Base-by-base conservation (phyloP, 2,888 invertebrate genomes). In the Drosophila limbata region DNA sequence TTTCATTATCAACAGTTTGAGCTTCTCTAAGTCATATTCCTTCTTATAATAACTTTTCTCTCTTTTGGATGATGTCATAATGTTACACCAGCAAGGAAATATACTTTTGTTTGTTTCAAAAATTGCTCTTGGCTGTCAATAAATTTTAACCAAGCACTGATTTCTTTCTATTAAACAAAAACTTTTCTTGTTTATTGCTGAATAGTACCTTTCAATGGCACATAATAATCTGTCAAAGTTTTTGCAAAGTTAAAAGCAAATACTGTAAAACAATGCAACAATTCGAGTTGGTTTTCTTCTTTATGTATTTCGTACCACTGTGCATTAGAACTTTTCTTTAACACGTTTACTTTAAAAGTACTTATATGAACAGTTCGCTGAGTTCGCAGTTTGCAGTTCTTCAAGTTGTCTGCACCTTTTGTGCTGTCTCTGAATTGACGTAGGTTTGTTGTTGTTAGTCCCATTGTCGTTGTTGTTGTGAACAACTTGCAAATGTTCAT, bases 281-380 rank as follows among this genome's bases (percentile, higher is more conserved):
- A 64, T 53, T 65, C 45, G 19, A 21, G 17, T 40, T 21, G 5
- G 10, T 15, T 47, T n/a, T 0, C 28, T 45, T 9, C n/a, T 60
- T 40, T 50, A 37, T 25, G 60, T 48, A 65, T 40, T 45, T 70
- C 33, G 48, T 19, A 15, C 33, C 59, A 37, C 77, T 62, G 65
- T 57, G 64, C 57, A 48, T 59, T 56, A 52, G 28, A 52, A 77
- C 45, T 68, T 59, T 52, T 5, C 9, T n/a, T 45, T 8, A 44
- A 77, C 61, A 66, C 67, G 60, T 51, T 79, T 48, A 69, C 65
- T 57, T 42, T 28, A 15, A 59, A 76, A 79, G 76, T 48, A 63
- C 62, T 63, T 72, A 63, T 73, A 68, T 55, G 65, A 65, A 67
- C 73, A 76, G 55, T 66, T 83, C 39, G 66, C 70, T 73, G 67